phyloP scores from a whole-genome alignment of 2,113 vertebrate species.

The Nothobranchius furzeri region DNA sequence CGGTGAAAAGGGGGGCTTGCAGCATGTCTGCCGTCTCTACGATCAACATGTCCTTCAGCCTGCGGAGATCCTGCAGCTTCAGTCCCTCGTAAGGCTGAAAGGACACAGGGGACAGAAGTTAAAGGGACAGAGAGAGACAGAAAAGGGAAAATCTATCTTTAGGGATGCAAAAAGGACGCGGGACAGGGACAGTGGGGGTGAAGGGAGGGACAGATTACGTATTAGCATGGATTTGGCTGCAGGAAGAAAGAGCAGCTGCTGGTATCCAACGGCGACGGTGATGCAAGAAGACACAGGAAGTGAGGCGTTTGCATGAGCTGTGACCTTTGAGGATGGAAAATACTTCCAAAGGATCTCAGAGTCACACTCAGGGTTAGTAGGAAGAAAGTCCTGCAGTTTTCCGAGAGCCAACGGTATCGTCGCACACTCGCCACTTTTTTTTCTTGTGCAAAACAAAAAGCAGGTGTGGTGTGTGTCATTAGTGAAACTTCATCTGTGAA shows the following conservation, averaged over 20 bases:
- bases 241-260: slow-evolving; percentile 44
- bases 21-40: slow-evolving; percentile 99
- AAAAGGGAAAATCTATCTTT: slow-evolving; percentile 8
- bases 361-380: no score
- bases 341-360: no score
- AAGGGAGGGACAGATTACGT: slow-evolving; percentile 37
- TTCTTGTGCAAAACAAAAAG: slow-evolving; percentile 2
- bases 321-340: not conserved
- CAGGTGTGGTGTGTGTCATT: not conserved
- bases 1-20: slow-evolving; percentile 95
- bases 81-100: slow-evolving; percentile 91
- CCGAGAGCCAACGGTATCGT: no score
- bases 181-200: slow-evolving; percentile 16
- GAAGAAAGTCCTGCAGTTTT: no score
- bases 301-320: not conserved
- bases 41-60: slow-evolving; percentile 97
- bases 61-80: slow-evolving; percentile 92
- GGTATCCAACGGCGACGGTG: slow-evolving; percentile 10
- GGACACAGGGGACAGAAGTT: slow-evolving; percentile 5
- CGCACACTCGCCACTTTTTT: not conserved
- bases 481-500: not conserved
- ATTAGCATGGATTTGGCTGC: slow-evolving; percentile 56
- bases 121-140: not conserved
- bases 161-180: not conserved
- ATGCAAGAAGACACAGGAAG: slow-evolving; percentile 21